Evolutionary conservation across 2,888 invertebrate species (phyloP).

Genomic region (Octodonta nipae): DNA sequence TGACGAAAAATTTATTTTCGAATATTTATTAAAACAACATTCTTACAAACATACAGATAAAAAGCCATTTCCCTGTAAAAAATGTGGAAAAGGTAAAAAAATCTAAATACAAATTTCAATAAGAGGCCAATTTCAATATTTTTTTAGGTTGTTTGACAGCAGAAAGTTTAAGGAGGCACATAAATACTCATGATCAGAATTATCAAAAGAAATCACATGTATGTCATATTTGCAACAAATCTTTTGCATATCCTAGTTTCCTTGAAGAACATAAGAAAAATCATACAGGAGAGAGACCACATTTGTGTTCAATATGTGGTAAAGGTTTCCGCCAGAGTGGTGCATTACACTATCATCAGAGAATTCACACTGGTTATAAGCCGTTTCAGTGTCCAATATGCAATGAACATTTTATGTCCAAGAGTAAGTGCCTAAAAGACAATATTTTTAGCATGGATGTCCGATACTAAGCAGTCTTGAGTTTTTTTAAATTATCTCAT

Average conservation of each 20-base stretch:
- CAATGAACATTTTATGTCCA: slow-evolving; percentile 19
- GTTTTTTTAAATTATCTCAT: too few relatives aligned
- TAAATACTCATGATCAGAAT: slow-evolving; percentile 27
- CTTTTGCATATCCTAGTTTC: slow-evolving; percentile 26
- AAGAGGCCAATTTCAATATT: slow-evolving; percentile 18
- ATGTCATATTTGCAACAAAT: slow-evolving; percentile 27
- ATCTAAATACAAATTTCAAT: slow-evolving; percentile 16
- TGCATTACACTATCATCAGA: slow-evolving; percentile 25
- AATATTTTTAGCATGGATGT: too few relatives aligned
- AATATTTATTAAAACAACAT: slow-evolving; percentile 27
- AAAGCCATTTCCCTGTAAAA: slow-evolving; percentile 28
- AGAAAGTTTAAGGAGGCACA: slow-evolving; percentile 28
- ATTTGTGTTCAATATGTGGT: slow-evolving; percentile 25
- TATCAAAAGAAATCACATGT: slow-evolving; percentile 25
- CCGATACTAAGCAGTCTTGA: too few relatives aligned
- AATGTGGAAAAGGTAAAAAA: slow-evolving; percentile 25
- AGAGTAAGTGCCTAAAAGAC: slow-evolving; percentile 15
- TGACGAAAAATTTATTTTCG: slow-evolving; percentile 23
- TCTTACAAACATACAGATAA: slow-evolving; percentile 25
- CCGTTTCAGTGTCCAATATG: slow-evolving; percentile 21
- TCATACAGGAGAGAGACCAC: slow-evolving; percentile 32
- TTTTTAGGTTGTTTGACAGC: slow-evolving; percentile 29
- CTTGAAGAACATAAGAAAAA: slow-evolving; percentile 31
- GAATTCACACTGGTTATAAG: slow-evolving; percentile 25
- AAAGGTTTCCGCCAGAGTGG: slow-evolving; percentile 32